Evolutionary conservation across 2,113 vertebrate species (phyloP).

Genomic region (Gallinago jamesoni): DNA sequence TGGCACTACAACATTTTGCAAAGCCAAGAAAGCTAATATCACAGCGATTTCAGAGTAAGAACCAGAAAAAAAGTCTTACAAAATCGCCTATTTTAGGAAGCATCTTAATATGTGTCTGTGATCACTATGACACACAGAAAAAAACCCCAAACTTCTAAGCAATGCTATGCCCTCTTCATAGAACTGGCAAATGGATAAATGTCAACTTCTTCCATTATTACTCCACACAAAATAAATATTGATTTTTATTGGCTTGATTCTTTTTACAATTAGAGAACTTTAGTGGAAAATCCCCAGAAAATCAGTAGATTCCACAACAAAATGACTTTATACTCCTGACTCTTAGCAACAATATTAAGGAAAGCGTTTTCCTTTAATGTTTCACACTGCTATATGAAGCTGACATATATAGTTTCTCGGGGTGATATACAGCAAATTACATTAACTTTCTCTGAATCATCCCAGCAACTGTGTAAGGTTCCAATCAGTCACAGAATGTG

Average conservation of each 20-base stretch:
- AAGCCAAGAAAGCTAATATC: constrained; percentile 49
- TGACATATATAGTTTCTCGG: constrained; percentile 19
- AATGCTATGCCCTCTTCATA: background rate
- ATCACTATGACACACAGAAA: background rate
- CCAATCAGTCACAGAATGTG: constrained; percentile 32
- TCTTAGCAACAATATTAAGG: background rate
- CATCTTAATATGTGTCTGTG: background rate
- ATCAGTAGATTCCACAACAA: background rate
- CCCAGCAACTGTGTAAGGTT: constrained; percentile 6
- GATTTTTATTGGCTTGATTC: background rate
- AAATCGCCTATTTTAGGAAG: background rate
- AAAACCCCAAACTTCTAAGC: background rate
- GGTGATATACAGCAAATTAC: constrained; percentile 37
- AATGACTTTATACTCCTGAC: background rate
- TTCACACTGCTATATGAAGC: background rate
- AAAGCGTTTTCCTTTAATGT: background rate
- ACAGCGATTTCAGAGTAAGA: constrained; percentile 21
- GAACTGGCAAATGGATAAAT: background rate
- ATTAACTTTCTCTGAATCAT: constrained; percentile 51
- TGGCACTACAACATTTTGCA: constrained; percentile 33
- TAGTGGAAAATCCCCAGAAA: background rate
- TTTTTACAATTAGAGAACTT: background rate
- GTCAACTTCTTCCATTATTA: background rate
- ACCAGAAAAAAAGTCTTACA: background rate
- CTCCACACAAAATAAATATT: background rate